Percentiles rank a stretch among this genome's conserved stretches.
These are phyloP conservation scores for Xenus cinereus DNA, from an alignment of 2,113 vertebrate species.

Conservation along the genomic window DNA sequence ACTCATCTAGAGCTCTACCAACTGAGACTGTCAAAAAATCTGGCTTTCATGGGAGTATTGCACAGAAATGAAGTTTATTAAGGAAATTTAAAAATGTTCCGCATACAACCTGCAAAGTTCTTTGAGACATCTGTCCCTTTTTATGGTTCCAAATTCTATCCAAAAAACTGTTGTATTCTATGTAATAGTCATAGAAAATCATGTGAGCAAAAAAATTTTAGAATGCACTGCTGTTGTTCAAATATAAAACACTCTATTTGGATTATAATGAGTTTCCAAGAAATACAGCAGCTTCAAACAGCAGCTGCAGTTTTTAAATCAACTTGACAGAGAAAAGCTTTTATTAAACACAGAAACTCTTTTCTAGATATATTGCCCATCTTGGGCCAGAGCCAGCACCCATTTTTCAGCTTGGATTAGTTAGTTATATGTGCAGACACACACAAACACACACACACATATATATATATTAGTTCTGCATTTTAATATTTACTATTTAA, in stretches of 20 bases:
- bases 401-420: not conserved
- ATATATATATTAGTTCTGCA: not conserved
- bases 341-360: not conserved
- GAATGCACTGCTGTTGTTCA: not conserved
- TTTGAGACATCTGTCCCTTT: not conserved
- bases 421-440: not conserved
- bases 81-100: not conserved
- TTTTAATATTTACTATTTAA: not conserved
- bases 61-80: not conserved
- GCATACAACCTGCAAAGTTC: not conserved
- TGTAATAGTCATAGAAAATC: not conserved
- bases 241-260: not conserved
- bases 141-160: not conserved
- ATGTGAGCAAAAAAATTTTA: not conserved
- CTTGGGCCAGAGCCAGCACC: not conserved
- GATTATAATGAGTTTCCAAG: not conserved
- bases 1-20: not conserved
- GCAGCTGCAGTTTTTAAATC: slow-evolving; percentile 20
- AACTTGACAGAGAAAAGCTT: not conserved
- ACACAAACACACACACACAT: no score
- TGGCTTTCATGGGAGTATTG: not conserved
- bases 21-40: not conserved
- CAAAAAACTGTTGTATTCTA: not conserved
- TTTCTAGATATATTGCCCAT: not conserved
- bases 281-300: not conserved